Evolutionary conservation across 2,113 vertebrate species (phyloP).

Genomic region (Seriola dumerili): DNA sequence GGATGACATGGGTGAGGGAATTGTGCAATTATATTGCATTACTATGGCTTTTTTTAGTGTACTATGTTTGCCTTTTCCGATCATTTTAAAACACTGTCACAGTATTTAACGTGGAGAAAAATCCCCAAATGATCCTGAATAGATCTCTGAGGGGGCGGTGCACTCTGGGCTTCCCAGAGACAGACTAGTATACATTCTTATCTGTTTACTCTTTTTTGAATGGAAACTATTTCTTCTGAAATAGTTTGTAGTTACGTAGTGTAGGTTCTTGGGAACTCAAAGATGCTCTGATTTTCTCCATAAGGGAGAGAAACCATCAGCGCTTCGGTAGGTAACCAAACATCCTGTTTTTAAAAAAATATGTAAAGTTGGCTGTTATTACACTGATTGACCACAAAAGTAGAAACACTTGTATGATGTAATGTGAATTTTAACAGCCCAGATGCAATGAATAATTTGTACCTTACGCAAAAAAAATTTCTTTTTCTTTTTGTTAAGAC

Average conservation of each 20-base stretch:
- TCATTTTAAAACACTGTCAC: constrained; percentile 17
- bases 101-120: constrained; percentile 25
- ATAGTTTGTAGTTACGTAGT: not conserved
- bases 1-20: not conserved
- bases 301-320: not conserved
- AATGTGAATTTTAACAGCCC: not conserved
- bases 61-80: constrained; percentile 20
- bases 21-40: not conserved
- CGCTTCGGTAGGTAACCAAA: not conserved
- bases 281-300: not conserved
- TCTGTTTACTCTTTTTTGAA: not conserved
- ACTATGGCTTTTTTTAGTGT: not conserved
- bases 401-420: not conserved
- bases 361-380: not conserved
- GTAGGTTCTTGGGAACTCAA: not conserved
- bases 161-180: not conserved
- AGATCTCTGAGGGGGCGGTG: not conserved
- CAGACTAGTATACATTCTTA: not conserved
- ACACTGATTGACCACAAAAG: not conserved
- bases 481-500: not conserved
- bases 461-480: not conserved
- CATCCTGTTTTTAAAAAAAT: not conserved
- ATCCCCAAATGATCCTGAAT: not conserved
- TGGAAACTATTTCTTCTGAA: not conserved
- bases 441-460: not conserved